Evolutionary conservation across 2,888 invertebrate species (phyloP), one percentile per base, ranked within the genome.

Genomic region (Noctua fimbriata): DNA sequence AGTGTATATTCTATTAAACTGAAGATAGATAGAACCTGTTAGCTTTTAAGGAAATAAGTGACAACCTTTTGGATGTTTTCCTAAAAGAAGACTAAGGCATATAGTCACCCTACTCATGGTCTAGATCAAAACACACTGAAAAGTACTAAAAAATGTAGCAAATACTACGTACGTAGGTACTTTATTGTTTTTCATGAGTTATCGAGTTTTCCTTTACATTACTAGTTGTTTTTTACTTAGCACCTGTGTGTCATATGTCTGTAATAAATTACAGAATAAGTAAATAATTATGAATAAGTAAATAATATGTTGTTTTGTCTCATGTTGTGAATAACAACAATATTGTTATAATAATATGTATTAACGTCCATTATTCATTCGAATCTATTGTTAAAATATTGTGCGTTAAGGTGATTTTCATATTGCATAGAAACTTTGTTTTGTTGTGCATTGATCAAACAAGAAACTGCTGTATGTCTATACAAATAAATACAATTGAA

Each of bases 201-300:
- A 63, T 67, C 36, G 18, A 58, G 2, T 24, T 32, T 36, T 47
- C 55, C 32, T 73, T 73, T 32, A 47, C 71, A 67, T 41, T 21
- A n/a, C 24, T 28, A 14, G 36, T 36, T 73, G 55, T 75, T 84
- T 85, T 78, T 81, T 67, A 28, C n/a, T 16, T 73, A 18, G 58
- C 86, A 87, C 74, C 79, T 87, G 86, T 80, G 71, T 76, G 55
- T 81, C 73, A 65, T 52, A 24, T 18, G 44, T 3, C 67, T 28
- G 60, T 67, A 36, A 77, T 82, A 69, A 84, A 80, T 78, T 75
- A 83, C 74, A n/a, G 10, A 49, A 32, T 78, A 76, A 80, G 76
- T 77, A 83, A 73, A 65, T 65, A 65, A 36, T 65, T 36, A 36
- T 21, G 36, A 65, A 21, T 36, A 21, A 36, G 55, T 77, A 79